Evolutionary conservation across 1,140 invertebrate species (phyloP), one percentile per base, ranked within the genome.

Genomic region (Ptiloglossa arizonensis): DNA sequence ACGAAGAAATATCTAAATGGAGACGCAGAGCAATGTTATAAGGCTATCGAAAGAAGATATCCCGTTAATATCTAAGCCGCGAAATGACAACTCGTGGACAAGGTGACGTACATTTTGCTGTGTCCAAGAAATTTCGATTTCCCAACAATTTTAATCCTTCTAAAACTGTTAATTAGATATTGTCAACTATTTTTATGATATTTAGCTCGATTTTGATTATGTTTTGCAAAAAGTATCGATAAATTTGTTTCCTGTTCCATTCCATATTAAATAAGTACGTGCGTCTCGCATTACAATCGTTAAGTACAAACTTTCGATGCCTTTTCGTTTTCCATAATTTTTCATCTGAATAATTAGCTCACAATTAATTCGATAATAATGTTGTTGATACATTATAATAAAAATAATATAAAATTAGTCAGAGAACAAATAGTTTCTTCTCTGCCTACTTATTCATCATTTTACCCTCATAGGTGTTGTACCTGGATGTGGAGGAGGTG

Each of bases 401-500:
- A 19, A 52, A 22, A 17, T 63, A n/a, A n/a, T 8, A 19, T 19
- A 19, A n/a, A 50, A 19, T 48, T 17, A 44, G 11, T 15, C 0
- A 0, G 4, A 6, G 22, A 22, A 13, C n/a, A 24, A 50, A 17
- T 8, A 1, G 13, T 5, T 15, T 11, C 27, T 13, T 24, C 11
- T 15, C 22, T 70, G 19, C n/a, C 8, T 22, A 17, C 15, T 44
- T 22, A 27, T 38, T 27, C 8, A 9, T 44, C 48, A n/a, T 60
- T 44, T 17, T 38, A 15, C 2, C 4, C 2, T 24, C 6, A n/a
- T 73, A 85, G 83, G 75, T 85, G 95, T 88, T 95, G 94, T 87
- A 93, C 92, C 32, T 94, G 94, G 91, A 91, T 95, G 81, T 96
- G 95, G 94, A 92, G 94, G 85, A 93, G 94, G 94, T 96, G 95